A percentile compares a stretch with the other conserved stretches of the same genome.
Conservation (phyloP, 2,113 vertebrate species). For the Rhinolophus sinicus region DNA sequence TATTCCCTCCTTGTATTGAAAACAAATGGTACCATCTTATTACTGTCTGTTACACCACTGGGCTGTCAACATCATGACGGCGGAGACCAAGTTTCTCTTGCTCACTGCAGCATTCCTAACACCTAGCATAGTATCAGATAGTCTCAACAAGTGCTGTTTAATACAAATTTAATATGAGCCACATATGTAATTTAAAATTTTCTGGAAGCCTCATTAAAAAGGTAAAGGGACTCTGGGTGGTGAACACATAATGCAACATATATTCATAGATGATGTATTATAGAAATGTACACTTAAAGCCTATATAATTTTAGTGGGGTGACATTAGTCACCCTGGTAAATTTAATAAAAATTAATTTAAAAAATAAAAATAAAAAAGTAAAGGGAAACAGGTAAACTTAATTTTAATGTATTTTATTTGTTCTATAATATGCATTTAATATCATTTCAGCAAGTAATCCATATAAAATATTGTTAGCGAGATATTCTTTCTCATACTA, state of each 20-base stretch:
- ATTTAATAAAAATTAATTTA: too few species aligned
- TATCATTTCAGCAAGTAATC: background rate
- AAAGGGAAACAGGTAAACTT: background rate
- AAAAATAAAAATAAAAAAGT: background rate
- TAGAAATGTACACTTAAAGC: too few species aligned
- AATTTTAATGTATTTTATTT: constrained; percentile 11
- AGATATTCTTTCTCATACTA: background rate
- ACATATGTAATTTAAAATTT: background rate
- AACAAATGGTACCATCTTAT: background rate
- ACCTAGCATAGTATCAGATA: background rate
- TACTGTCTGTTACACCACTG: background rate
- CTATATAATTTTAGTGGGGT: too few species aligned
- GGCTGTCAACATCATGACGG: background rate
- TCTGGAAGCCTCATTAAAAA: background rate
- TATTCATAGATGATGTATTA: too few species aligned
- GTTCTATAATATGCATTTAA: background rate
- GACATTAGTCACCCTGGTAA: too few species aligned
- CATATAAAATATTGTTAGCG: background rate
- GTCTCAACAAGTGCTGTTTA: background rate
- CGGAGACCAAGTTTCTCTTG: background rate
- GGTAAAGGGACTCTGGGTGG: too few species aligned
- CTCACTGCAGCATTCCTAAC: background rate
- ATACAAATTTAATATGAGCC: background rate
- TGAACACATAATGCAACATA: too few species aligned
- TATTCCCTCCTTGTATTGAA: background rate